A percentile compares a stretch with the other conserved stretches of the same genome.
phyloP scores from a whole-genome alignment of 2,113 vertebrate genomes.

The Apaloderma vittatum region DNA sequence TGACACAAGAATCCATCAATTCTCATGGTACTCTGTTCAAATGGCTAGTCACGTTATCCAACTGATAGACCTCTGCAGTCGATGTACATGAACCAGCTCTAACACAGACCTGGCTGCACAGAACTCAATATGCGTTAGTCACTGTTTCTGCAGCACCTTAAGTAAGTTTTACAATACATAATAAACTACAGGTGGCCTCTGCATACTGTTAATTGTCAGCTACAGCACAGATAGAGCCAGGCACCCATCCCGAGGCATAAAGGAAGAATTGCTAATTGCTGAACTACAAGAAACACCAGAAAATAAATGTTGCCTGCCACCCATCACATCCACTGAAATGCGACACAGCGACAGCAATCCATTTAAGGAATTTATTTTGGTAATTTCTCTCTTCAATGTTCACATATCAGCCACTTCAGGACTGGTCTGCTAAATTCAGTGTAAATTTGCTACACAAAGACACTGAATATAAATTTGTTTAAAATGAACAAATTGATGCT shows the following conservation, averaged over 20 bases:
- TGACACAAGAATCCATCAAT: neutral
- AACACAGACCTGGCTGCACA: neutral
- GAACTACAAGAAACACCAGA: neutral
- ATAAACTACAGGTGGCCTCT: neutral
- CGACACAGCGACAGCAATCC: fast-evolving
- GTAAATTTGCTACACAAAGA: neutral
- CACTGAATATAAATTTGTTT: neutral
- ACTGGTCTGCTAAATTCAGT: neutral
- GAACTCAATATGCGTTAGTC: neutral
- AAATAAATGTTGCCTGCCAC: neutral
- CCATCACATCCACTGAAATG: neutral
- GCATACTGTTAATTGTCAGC: neutral
- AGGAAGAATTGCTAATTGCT: neutral
- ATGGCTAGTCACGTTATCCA: neutral
- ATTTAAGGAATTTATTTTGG: neutral
- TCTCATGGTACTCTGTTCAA: neutral
- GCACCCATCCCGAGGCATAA: neutral
- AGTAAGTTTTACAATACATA: neutral
- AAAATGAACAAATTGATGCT: neutral
- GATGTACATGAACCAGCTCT: neutral
- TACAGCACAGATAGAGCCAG: neutral
- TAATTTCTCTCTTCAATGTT: neutral
- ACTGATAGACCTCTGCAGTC: neutral
- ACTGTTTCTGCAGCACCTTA: neutral
- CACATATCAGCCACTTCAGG: neutral